These are phyloP conservation scores for Melospiza georgiana DNA, from an alignment of 2,113 vertebrate species.

Conservation along the genomic window DNA sequence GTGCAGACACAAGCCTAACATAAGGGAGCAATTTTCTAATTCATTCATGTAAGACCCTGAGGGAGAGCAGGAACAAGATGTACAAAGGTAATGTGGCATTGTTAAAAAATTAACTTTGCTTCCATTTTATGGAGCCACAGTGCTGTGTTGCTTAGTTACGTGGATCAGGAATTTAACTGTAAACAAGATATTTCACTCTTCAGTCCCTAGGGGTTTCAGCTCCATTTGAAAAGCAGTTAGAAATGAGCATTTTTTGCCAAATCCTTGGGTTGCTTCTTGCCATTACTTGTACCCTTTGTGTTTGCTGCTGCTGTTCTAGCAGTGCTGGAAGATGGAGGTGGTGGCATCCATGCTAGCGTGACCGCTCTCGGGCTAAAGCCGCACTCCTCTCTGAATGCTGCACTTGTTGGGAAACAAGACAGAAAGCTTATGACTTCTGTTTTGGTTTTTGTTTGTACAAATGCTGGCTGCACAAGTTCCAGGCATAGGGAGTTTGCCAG, in stretches of 20 bases:
- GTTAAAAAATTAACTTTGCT: constrained; percentile 75
- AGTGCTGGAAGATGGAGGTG: neutral
- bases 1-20: constrained; percentile 73
- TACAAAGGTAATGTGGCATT: constrained; percentile 72
- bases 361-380: neutral
- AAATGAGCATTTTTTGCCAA: constrained; percentile 7
- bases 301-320: neutral
- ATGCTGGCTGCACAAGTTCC: constrained; percentile 51
- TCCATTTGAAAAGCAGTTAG: neutral
- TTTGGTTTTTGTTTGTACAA: constrained; percentile 73
- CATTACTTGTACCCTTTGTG: neutral
- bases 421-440: constrained; percentile 69
- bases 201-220: constrained; percentile 3
- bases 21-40: constrained; percentile 82
- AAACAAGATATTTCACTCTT: constrained; percentile 44
- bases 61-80: constrained; percentile 75
- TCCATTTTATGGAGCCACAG: constrained; percentile 55
- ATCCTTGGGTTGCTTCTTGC: neutral
- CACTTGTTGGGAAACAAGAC: constrained; percentile 72
- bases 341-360: constrained; percentile 31
- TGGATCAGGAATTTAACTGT: constrained; percentile 35
- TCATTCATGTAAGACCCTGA: constrained; percentile 78
- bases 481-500: constrained; percentile 18
- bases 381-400: constrained; percentile 68
- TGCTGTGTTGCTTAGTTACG: constrained; percentile 16